These are phyloP conservation scores for Caenorhabditis macrosperma DNA, from an alignment of 2,888 invertebrate genomes.

Conservation along the genomic window DNA sequence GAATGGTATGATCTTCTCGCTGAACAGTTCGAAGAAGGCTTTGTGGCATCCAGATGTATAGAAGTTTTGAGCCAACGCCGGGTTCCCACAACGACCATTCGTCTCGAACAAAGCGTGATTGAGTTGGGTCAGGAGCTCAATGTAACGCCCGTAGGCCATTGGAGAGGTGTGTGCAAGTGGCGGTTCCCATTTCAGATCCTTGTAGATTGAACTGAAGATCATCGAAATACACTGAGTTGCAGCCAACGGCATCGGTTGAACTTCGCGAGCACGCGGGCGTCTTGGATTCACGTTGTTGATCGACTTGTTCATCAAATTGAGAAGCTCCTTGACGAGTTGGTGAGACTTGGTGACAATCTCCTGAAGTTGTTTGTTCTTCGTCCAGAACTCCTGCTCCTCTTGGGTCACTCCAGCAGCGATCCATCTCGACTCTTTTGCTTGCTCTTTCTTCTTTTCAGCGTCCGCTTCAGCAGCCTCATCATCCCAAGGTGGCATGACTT, in stretches of 20 bases:
- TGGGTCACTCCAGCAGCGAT: slow-evolving; percentile 47
- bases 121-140: slow-evolving; percentile 60
- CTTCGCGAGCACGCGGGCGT: slow-evolving; percentile 12
- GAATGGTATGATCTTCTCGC: slow-evolving; percentile 62
- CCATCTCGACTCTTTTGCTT: slow-evolving; percentile 27
- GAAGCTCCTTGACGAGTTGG: slow-evolving; percentile 46
- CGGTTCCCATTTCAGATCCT: slow-evolving; percentile 61
- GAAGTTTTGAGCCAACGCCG: slow-evolving; percentile 63
- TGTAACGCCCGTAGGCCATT: slow-evolving; percentile 53
- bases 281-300: slow-evolving; percentile 21
- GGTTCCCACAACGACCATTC: slow-evolving; percentile 23
- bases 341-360: slow-evolving; percentile 50
- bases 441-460: not conserved
- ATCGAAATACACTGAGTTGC: slow-evolving; percentile 52
- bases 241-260: slow-evolving; percentile 16
- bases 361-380: slow-evolving; percentile 53
- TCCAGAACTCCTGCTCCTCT: slow-evolving; percentile 65
- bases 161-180: slow-evolving; percentile 25
- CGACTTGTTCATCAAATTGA: slow-evolving; percentile 53
- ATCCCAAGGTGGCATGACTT: slow-evolving; percentile 40
- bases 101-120: slow-evolving; percentile 67
- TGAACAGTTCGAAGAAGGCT: slow-evolving; percentile 71
- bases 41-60: slow-evolving; percentile 74
- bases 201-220: slow-evolving; percentile 63
- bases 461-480: not conserved